These are phyloP conservation scores for Cephus runcator DNA, from an alignment of 2,888 invertebrate species.

Conservation along the genomic window DNA sequence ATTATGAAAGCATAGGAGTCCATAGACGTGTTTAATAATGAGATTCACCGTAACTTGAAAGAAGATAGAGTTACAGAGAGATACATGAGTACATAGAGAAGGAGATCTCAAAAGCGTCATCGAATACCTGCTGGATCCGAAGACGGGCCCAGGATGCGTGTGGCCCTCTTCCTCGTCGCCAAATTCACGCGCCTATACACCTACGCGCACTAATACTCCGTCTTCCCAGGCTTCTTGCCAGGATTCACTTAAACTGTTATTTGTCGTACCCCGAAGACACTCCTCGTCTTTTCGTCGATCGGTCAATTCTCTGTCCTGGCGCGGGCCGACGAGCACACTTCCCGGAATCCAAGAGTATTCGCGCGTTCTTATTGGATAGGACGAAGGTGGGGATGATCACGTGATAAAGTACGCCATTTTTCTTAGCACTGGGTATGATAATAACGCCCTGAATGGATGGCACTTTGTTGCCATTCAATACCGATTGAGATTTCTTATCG, in stretches of 20 bases:
- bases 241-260: background rate
- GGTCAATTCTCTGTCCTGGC: background rate
- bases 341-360: background rate
- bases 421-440: background rate
- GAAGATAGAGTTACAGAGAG: background rate
- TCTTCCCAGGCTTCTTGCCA: background rate
- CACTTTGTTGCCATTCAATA: background rate
- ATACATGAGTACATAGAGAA: background rate
- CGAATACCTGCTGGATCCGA: background rate
- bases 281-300: background rate
- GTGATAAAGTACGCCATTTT: background rate
- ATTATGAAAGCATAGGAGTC: background rate
- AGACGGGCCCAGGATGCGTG: background rate
- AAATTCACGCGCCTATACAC: background rate
- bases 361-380: background rate
- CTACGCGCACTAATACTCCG: background rate
- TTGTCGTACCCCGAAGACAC: background rate
- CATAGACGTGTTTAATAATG: background rate
- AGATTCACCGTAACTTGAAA: background rate
- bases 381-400: background rate
- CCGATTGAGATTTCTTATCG: background rate
- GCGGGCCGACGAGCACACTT: background rate
- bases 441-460: background rate
- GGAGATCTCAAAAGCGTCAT: background rate
- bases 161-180: background rate